Percentiles rank a stretch among this genome's conserved stretches.
Conservation (phyloP, 2,888 invertebrate species). For the Oscheius onirici region DNA sequence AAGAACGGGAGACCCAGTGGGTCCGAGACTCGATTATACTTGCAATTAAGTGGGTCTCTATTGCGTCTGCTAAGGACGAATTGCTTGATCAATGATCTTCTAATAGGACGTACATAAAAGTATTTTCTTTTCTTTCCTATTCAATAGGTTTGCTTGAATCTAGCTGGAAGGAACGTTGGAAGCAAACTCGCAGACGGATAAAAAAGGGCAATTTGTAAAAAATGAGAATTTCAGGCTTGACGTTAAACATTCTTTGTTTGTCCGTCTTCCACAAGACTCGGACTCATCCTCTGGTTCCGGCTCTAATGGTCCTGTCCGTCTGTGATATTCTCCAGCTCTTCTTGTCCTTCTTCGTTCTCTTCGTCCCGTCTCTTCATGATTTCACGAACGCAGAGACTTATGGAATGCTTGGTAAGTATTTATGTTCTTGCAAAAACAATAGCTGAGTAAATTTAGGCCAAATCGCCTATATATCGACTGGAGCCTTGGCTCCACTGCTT, state of each 20-base stretch:
- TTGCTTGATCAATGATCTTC: too few species aligned
- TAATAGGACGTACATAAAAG: too few species aligned
- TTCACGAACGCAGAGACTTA: constrained; percentile 54
- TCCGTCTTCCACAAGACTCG: constrained; percentile 55
- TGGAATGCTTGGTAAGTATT: constrained; percentile 22
- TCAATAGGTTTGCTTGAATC: too few species aligned
- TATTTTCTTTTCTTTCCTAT: too few species aligned
- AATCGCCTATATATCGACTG: constrained; percentile 67
- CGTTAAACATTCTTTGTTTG: constrained; percentile 62
- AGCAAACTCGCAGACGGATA: background rate
- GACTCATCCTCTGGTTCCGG: constrained; percentile 51
- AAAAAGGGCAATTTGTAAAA: background rate
- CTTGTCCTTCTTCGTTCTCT: constrained; percentile 67
- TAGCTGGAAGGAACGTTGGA: background rate
- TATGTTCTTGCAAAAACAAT: background rate
- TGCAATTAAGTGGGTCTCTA: too few species aligned
- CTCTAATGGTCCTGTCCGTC: constrained; percentile 65
- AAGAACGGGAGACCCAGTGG: too few species aligned
- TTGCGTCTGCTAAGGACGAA: too few species aligned
- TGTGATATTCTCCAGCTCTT: constrained; percentile 68
- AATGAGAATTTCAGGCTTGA: constrained; percentile 43
- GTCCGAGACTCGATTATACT: too few species aligned
- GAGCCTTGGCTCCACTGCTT: constrained; percentile 60
- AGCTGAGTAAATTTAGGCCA: constrained; percentile 50
- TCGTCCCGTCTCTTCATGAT: constrained; percentile 68